Conservation (phyloP, 1,140 invertebrate species). For the Portunus trituberculatus region DNA sequence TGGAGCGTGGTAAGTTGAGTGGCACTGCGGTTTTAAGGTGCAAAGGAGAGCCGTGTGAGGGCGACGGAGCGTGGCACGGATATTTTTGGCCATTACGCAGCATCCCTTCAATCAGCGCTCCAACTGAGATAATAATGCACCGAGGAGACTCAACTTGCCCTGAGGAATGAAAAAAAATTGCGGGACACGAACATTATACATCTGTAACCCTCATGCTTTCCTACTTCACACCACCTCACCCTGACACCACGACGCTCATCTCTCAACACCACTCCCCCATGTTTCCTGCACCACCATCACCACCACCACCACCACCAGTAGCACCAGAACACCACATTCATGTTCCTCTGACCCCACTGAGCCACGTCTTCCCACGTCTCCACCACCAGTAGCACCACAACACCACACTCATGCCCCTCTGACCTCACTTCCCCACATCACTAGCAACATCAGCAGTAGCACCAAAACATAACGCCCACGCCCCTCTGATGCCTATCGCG, state of each 20-base stretch:
- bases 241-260: neutral
- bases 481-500: neutral
- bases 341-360: neutral
- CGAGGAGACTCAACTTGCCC: too few species aligned
- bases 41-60: too few species aligned
- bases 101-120: too few species aligned
- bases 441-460: neutral
- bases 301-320: neutral
- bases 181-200: too few species aligned
- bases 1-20: too few species aligned
- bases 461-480: neutral
- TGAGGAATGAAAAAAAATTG: too few species aligned
- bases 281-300: neutral
- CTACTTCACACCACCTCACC: neutral
- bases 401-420: neutral
- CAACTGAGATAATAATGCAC: too few species aligned
- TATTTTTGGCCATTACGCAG: too few species aligned
- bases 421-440: neutral
- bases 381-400: neutral
- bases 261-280: neutral
- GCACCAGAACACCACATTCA: constrained; percentile 3
- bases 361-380: neutral
- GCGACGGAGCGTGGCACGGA: too few species aligned
- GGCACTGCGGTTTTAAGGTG: too few species aligned
- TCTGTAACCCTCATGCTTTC: neutral